Base-by-base conservation (phyloP, 2,888 invertebrate genomes). In the Oscheius sp. region DNA sequence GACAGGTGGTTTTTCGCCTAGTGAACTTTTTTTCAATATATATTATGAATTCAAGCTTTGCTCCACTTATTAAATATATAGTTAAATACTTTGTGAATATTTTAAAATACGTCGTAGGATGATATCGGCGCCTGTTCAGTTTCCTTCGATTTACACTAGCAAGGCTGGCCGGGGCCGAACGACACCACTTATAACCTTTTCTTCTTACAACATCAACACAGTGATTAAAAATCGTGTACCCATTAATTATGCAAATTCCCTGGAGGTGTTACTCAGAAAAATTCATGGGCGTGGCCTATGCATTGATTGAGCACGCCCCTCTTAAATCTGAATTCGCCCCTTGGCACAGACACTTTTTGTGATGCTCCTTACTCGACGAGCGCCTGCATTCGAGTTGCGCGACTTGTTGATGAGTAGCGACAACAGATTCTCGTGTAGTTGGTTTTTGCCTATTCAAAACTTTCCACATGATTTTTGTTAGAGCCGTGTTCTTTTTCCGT, bases 121-220 rank as follows among this genome's bases (percentile, higher is more conserved):
- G 59, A 59, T 59, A 38, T 59, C 59, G 59, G 44, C 59, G 59
- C 59, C 59, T 59, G 59, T 59, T 44, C 59, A 14, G 44, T 59
- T 59, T 20, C 41, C 59, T 59, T 59, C 59, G 30, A 59, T 59
- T 59, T 59, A 59, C 59, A 59, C 59, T 59, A 59, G 59, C 59
- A n/a, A n/a, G 59, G 26, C 59, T 44, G 59, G 20, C 59, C 41
- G 32, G 28, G 50, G 59, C 59, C 59, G 41, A 59, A 59, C 59
- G 44, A 59, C 59, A 59, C 59, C 59, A 59, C 59, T 59, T 59
- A 59, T 59, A 59, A 59, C 59, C 59, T 44, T 59, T 59, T 44
- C 44, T 59, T 59, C 59, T 59, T 44, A 59, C 41, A 54, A 12
- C 54, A 33, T 51, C 33, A 24, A 32, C 54, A 54, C 32, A 54